A percentile compares a stretch with the other conserved stretches of the same genome.
phyloP scores from a whole-genome alignment of 1,140 invertebrate species.

The Acarapis woodi region DNA sequence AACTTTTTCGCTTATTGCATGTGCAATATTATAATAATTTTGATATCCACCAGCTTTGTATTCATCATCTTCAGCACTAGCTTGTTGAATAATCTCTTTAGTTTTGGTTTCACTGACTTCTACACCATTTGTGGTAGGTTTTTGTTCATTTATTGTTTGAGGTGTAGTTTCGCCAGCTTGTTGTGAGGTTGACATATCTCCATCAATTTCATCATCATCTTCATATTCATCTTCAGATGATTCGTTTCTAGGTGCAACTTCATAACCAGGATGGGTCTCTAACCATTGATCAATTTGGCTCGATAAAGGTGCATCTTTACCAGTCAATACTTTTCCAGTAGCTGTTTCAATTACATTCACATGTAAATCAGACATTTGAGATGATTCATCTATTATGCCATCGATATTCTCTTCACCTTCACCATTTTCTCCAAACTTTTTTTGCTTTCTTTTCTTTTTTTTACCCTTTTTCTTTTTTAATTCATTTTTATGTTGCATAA shows the following conservation, averaged over 20 bases:
- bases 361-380: slow-evolving; percentile 36
- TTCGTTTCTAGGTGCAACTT: slow-evolving; percentile 28
- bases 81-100: slow-evolving; percentile 6
- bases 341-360: slow-evolving; percentile 60
- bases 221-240: slow-evolving; percentile 20
- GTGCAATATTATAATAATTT: slow-evolving; percentile 52
- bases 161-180: slow-evolving; percentile 14
- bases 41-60: slow-evolving; percentile 27
- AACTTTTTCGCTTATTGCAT: slow-evolving; percentile 72
- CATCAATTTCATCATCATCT: slow-evolving; percentile 28
- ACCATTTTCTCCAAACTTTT: no score
- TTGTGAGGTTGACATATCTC: slow-evolving; percentile 15
- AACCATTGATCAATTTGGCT: slow-evolving; percentile 49
- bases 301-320: slow-evolving; percentile 63
- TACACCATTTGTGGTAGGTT: slow-evolving; percentile 10
- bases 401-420: background rate
- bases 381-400: slow-evolving; percentile 24
- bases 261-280: slow-evolving; percentile 31
- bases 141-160: slow-evolving; percentile 6
- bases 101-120: no score
- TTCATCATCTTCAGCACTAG: slow-evolving; percentile 60
- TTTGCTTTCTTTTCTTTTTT: slow-evolving; percentile 37
- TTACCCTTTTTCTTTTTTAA: slow-evolving; percentile 53
- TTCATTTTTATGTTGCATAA: slow-evolving; percentile 71
- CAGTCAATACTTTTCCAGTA: slow-evolving; percentile 44